A percentile compares a stretch with the other conserved stretches of the same genome.
phyloP scores from a whole-genome alignment of 2,113 vertebrate species.

The Clarias batrachus region DNA sequence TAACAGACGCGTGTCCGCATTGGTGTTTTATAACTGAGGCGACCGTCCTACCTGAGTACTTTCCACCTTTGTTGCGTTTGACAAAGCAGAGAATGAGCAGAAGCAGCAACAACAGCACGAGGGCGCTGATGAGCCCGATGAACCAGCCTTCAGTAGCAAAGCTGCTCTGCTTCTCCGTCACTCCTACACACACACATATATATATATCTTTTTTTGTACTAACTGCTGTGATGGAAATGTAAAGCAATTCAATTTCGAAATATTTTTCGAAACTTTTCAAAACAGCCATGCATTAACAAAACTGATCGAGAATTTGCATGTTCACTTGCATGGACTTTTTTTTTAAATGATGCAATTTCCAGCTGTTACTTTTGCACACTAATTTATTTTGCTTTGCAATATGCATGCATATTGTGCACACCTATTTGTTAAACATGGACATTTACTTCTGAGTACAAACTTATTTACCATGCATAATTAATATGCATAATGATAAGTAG shows the following conservation, averaged over 20 bases:
- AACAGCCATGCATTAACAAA: background rate
- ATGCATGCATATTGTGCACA: background rate
- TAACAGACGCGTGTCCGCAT: background rate
- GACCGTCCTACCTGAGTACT: slow-evolving; percentile 80
- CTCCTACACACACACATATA: slow-evolving; percentile 46
- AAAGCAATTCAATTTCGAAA: background rate
- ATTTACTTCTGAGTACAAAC: background rate
- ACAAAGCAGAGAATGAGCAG: slow-evolving; percentile 87
- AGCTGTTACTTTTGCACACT: background rate
- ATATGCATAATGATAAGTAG: background rate
- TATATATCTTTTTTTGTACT: background rate
- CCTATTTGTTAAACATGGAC: background rate
- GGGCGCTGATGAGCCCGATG: slow-evolving; percentile 81
- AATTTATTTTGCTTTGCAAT: background rate
- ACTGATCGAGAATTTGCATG: background rate
- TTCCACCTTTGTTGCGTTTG: slow-evolving; percentile 88
- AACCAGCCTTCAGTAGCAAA: slow-evolving; percentile 86
- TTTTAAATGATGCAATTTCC: too few relatives aligned
- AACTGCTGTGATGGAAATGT: background rate
- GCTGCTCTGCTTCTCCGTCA: slow-evolving; percentile 60
- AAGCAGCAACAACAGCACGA: slow-evolving; percentile 78
- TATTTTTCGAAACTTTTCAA: background rate
- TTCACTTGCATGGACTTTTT: background rate
- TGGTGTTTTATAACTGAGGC: background rate
- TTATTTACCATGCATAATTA: background rate